These are phyloP conservation scores for Rhyacichthys aspro DNA, from an alignment of 2,797 vertebrate species.

Conservation along the genomic window DNA sequence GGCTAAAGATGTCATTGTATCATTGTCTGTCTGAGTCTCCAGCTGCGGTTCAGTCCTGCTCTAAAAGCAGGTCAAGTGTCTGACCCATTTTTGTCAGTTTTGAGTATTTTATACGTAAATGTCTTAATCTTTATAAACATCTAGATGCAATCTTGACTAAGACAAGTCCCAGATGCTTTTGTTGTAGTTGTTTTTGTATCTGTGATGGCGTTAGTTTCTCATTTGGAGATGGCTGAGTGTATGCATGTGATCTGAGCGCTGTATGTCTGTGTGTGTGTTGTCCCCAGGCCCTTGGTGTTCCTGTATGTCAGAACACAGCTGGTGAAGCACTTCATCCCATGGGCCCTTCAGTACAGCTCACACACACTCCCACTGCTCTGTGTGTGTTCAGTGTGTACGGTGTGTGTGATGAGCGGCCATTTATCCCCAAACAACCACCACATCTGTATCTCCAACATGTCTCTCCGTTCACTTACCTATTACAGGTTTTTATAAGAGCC, in stretches of 20 bases:
- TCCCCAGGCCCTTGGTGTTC: conserved; percentile 69
- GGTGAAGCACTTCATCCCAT: conserved; percentile 71
- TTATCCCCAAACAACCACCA: conserved; percentile 4
- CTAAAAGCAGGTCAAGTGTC: conserved; percentile 75
- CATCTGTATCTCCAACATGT: too few species aligned
- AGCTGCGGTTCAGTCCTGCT: conserved; percentile 42
- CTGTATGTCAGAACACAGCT: conserved; percentile 77
- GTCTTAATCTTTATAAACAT: too few species aligned
- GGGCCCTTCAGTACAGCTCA: conserved; percentile 47
- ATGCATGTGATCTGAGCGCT: conserved; percentile 20
- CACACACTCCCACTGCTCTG: conserved; percentile 24
- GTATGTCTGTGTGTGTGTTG: conserved; percentile 27
- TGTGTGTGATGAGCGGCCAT: conserved; percentile 2
- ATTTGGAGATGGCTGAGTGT: conserved; percentile 21
- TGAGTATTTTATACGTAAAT: background rate
- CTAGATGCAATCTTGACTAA: background rate
- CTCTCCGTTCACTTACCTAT: too few species aligned
- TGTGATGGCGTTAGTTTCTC: conserved; percentile 47
- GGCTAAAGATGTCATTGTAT: too few species aligned
- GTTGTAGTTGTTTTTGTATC: conserved; percentile 53
- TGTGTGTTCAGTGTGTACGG: conserved; percentile 12
- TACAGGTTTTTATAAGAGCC: too few species aligned
- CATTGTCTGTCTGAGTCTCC: conserved; percentile 16
- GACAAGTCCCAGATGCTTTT: too few species aligned
- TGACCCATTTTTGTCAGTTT: conserved; percentile 28